These are phyloP conservation scores for Acronicta psi DNA, from an alignment of 2,888 invertebrate species.

Conservation along the genomic window DNA sequence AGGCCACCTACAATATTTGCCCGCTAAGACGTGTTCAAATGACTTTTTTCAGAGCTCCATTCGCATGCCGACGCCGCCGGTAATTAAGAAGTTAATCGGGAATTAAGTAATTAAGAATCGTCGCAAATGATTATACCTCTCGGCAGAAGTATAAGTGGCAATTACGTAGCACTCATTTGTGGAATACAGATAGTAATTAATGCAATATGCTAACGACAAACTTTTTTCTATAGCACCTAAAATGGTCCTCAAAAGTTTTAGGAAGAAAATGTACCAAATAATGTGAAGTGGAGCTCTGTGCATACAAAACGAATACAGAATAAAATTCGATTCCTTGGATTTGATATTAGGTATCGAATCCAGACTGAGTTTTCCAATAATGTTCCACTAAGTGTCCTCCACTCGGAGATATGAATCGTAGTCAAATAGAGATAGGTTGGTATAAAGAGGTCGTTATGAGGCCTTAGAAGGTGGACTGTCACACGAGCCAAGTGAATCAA, in stretches of 20 bases:
- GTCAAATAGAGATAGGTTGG: constrained; percentile 83
- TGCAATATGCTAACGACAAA: constrained; percentile 44
- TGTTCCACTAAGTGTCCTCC: constrained; percentile 78
- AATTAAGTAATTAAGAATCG: constrained; percentile 71
- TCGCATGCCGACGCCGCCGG: constrained; percentile 64
- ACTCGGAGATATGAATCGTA: constrained; percentile 81
- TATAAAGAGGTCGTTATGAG: constrained; percentile 84
- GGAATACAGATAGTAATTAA: constrained; percentile 56
- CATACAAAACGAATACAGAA: constrained; percentile 42
- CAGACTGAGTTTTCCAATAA: constrained; percentile 80
- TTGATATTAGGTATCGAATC: constrained; percentile 50
- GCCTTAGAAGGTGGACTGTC: constrained; percentile 68
- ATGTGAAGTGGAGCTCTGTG: constrained; percentile 13
- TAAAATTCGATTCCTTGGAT: constrained; percentile 39
- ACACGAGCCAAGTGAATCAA: constrained; percentile 82
- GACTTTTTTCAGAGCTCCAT: constrained; percentile 74
- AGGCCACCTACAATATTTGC: constrained; percentile 75
- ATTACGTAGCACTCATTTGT: constrained; percentile 58
- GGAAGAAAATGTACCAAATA: constrained; percentile 10
- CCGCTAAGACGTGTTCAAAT: constrained; percentile 74
- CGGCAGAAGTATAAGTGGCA: constrained; percentile 58
- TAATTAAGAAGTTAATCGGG: constrained; percentile 74
- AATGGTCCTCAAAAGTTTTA: constrained; percentile 16
- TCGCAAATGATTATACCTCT: constrained; percentile 63
- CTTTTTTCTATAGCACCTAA: constrained; percentile 31